Conservation (phyloP, 2,113 vertebrate species). For the Xenopus laevis region DNA sequence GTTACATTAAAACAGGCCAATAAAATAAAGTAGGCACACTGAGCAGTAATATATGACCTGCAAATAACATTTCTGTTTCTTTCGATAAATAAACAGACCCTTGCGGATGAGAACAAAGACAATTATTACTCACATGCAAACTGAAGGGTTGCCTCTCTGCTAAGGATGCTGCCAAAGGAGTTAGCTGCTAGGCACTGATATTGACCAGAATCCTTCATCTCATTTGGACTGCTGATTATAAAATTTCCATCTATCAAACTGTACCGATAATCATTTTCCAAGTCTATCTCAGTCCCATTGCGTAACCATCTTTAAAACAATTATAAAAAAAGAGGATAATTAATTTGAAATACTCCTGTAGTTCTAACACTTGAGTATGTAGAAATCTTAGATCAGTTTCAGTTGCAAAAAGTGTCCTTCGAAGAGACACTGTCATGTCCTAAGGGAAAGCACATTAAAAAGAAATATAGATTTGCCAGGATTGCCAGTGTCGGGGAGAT, state of each 20-base stretch:
- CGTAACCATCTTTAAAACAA: conserved; percentile 76
- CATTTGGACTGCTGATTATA: conserved; percentile 80
- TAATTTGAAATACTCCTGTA: background rate
- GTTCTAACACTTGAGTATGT: too few species aligned
- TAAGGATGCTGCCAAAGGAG: conserved; percentile 77
- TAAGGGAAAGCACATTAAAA: too few species aligned
- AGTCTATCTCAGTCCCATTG: conserved; percentile 81
- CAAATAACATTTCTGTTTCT: too few species aligned
- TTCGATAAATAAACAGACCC: too few species aligned
- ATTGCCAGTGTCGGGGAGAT: too few species aligned
- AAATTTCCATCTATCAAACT: conserved; percentile 82
- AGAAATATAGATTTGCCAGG: too few species aligned
- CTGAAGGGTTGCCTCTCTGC: conserved; percentile 82
- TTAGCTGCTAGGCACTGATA: conserved; percentile 89
- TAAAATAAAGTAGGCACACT: too few species aligned
- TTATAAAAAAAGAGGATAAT: background rate
- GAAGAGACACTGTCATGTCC: too few species aligned
- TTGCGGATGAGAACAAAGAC: background rate
- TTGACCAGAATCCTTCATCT: conserved; percentile 77
- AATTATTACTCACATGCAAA: conserved; percentile 89
- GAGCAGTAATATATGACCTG: too few species aligned
- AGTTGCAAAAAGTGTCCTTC: too few species aligned
- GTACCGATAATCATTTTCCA: conserved; percentile 79
- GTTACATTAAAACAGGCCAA: too few species aligned
- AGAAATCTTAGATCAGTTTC: too few species aligned